Evolutionary conservation across 2,113 vertebrate species (phyloP), one percentile per base, ranked within the genome.

Genomic region (Hydrochoerus hydrochaeris): DNA sequence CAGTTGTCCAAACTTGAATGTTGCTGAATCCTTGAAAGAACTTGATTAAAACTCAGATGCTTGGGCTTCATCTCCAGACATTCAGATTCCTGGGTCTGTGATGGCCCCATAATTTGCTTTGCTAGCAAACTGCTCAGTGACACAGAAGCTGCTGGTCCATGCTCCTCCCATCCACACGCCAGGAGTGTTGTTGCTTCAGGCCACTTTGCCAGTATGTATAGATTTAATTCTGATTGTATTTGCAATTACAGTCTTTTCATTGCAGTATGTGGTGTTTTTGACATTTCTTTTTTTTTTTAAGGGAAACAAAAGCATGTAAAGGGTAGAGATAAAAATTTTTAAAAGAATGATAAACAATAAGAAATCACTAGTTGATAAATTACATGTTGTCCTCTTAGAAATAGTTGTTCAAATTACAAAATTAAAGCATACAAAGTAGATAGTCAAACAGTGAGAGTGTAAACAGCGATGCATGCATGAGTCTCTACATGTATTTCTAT

Each of bases 1-100:
- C 8, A 35, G 67, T 57, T 81, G 78, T 94, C 32, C 81, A 63
- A 80, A 93, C 54, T 52, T 94, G 28, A 63, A 44, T 30, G 57
- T 35, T 10, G 2, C 0, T 26, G 78, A 77, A 41, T 85, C 63
- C n/a, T 11, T 2, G 49, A 52, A 32, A 81, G 8, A 93, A 83
- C 52, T 65, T 85, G 22, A 26, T 69, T 57, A 62, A n/a, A 41
- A 71, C 63, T 2, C n/a, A 58, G 60, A 46, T 10, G 20, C 62
- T 35, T 82, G 11, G 46, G 1, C 20, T 46, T 46, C 38, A n/a
- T 52, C 6, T 57, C 5, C 26, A 54, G 16, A 65, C n/a, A 30
- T 24, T 83, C 67, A 32, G 54, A 88, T 85, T 81, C 24, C 49
- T 44, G 80, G 32, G 26, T 82, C 35, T 69, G 5, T 0, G 2